A percentile compares a stretch with the other conserved stretches of the same genome.
These are phyloP conservation scores for Idaea straminata DNA, from an alignment of 2,888 invertebrate species.

Conservation along the genomic window DNA sequence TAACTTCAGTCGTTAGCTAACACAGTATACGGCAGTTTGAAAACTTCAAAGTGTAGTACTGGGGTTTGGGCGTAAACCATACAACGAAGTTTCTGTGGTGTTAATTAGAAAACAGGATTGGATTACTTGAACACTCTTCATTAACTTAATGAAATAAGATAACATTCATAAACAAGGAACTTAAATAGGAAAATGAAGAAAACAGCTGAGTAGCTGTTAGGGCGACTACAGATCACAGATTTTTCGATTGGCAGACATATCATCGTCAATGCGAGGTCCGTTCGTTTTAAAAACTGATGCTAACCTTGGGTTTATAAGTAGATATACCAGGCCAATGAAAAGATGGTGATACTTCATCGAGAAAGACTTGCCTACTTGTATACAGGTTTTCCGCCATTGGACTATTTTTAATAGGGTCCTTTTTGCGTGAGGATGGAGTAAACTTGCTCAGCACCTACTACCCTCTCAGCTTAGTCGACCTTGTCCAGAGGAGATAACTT, in stretches of 20 bases:
- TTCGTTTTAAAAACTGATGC: background rate
- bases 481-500: too few relatives aligned
- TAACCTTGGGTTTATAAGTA: background rate
- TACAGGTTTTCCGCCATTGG: too few relatives aligned
- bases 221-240: background rate
- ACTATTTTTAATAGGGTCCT: too few relatives aligned
- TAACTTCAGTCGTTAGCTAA: background rate
- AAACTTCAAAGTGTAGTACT: conserved; percentile 11
- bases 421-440: too few relatives aligned
- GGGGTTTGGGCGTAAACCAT: conserved; percentile 29
- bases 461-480: too few relatives aligned
- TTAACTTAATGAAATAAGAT: conserved; percentile 70
- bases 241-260: background rate
- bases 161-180: conserved; percentile 50
- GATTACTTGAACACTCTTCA: conserved; percentile 56
- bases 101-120: conserved; percentile 60
- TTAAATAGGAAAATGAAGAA: conserved; percentile 49
- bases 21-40: background rate
- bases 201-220: conserved; percentile 34
- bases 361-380: too few relatives aligned
- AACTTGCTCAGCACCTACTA: too few relatives aligned
- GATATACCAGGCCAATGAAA: too few relatives aligned
- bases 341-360: too few relatives aligned
- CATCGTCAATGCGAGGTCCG: background rate
- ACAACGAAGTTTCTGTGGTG: conserved; percentile 40